Conservation (phyloP, 1,140 invertebrate species). For the Halictus rubicundus region DNA sequence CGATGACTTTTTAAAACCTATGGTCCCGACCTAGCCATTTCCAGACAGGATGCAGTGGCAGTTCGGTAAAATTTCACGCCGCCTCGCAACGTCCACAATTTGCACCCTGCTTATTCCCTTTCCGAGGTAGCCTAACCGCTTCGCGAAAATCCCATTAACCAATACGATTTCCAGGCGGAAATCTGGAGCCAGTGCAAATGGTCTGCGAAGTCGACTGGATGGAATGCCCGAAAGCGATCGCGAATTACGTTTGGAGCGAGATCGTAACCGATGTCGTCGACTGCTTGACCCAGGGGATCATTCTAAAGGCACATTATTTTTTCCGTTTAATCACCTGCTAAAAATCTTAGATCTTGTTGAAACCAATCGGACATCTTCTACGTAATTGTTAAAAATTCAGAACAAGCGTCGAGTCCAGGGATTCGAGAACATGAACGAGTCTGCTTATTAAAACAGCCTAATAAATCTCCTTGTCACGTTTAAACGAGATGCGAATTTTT, state of each 20-base stretch:
- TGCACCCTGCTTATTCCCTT: background rate
- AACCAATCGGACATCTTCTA: background rate
- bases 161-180: slow-evolving; percentile 64
- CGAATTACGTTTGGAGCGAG: slow-evolving; percentile 73
- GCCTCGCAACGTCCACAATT: background rate
- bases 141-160: background rate
- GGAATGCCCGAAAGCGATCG: slow-evolving; percentile 67
- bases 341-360: background rate
- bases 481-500: too few species aligned
- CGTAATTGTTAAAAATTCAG: too few species aligned
- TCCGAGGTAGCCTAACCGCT: background rate
- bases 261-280: slow-evolving; percentile 75
- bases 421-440: too few species aligned
- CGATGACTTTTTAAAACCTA: background rate
- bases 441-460: too few species aligned
- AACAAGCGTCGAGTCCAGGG: too few species aligned
- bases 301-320: slow-evolving; percentile 65
- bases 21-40: background rate
- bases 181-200: slow-evolving; percentile 65
- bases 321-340: slow-evolving; percentile 27
- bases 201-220: slow-evolving; percentile 69
- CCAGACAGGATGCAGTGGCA: slow-evolving; percentile 69
- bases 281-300: slow-evolving; percentile 62
- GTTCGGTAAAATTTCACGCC: slow-evolving; percentile 62
- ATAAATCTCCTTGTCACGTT: too few species aligned